These are phyloP conservation scores for Eulithis testata DNA, from an alignment of 2,888 invertebrate species.

Conservation along the genomic window DNA sequence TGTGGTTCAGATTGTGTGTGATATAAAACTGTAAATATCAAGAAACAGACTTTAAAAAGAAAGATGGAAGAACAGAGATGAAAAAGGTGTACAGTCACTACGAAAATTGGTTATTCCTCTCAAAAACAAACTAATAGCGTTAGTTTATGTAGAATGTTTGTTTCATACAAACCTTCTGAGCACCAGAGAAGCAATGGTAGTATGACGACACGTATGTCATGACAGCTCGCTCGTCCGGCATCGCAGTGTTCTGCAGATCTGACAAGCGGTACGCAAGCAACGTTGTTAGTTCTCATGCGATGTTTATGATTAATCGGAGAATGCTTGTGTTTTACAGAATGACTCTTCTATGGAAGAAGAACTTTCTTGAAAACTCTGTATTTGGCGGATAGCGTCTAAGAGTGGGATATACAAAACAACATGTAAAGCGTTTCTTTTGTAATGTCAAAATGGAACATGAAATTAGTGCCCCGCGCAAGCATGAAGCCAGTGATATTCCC, in stretches of 20 bases:
- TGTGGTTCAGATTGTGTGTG: not conserved
- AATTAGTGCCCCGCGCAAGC: constrained; percentile 43
- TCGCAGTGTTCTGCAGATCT: constrained; percentile 99
- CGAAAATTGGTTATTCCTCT: constrained; percentile 13
- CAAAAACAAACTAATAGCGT: constrained; percentile 28
- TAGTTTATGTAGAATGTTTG: constrained; percentile 43
- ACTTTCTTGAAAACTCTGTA: not conserved
- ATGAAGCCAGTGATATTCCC: constrained; percentile 34
- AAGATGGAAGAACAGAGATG: constrained; percentile 7
- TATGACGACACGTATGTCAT: constrained; percentile 99
- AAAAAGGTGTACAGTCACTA: constrained; percentile 5
- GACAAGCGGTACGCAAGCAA: constrained; percentile 82
- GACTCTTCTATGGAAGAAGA: constrained; percentile 4
- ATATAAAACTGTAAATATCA: not conserved
- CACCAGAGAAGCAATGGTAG: constrained; percentile 99
- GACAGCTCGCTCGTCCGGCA: constrained; percentile 99
- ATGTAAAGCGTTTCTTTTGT: constrained; percentile 45
- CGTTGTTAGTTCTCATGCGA: constrained; percentile 79
- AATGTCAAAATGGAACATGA: constrained; percentile 48
- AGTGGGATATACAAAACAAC: constrained; percentile 26
- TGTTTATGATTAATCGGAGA: constrained; percentile 54
- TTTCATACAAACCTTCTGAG: constrained; percentile 95
- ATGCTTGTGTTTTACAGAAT: constrained; percentile 53
- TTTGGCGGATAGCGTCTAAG: constrained; percentile 27
- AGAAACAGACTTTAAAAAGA: constrained; percentile 6